These are phyloP conservation scores for Poicephalus meyeri DNA, from an alignment of 2,113 vertebrate genomes.

Conservation along the genomic window DNA sequence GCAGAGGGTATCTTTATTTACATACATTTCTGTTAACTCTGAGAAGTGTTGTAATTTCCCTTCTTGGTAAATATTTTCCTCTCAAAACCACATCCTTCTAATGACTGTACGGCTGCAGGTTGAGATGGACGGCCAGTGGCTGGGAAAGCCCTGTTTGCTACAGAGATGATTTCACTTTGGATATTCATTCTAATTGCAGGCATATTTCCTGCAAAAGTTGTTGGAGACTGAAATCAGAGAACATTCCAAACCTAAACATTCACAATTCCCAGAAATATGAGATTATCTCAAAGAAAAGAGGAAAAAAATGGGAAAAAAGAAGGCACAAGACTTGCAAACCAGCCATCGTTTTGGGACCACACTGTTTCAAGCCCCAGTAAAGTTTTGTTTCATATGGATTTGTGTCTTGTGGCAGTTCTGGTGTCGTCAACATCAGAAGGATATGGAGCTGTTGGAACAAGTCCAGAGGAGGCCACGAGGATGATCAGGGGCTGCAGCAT, in stretches of 20 bases:
- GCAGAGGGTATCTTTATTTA: slow-evolving; percentile 42
- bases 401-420: neutral
- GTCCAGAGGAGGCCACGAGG: neutral
- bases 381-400: neutral
- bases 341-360: neutral
- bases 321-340: neutral
- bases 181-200: neutral
- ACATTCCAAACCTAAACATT: neutral
- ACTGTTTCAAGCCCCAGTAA: neutral
- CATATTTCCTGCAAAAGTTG: neutral
- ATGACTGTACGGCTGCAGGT: neutral
- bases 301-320: fast-evolving
- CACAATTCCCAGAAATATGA: neutral
- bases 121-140: neutral
- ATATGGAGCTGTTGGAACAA: neutral
- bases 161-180: neutral
- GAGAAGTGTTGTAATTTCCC: neutral
- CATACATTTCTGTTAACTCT: neutral
- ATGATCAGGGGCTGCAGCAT: neutral
- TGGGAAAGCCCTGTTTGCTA: neutral
- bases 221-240: neutral
- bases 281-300: neutral
- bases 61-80: neutral
- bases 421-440: neutral
- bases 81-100: neutral